Evolutionary conservation across 2,797 vertebrate species (phyloP), one percentile per base, ranked within the genome.

Genomic region (Bucorvus abyssinicus): DNA sequence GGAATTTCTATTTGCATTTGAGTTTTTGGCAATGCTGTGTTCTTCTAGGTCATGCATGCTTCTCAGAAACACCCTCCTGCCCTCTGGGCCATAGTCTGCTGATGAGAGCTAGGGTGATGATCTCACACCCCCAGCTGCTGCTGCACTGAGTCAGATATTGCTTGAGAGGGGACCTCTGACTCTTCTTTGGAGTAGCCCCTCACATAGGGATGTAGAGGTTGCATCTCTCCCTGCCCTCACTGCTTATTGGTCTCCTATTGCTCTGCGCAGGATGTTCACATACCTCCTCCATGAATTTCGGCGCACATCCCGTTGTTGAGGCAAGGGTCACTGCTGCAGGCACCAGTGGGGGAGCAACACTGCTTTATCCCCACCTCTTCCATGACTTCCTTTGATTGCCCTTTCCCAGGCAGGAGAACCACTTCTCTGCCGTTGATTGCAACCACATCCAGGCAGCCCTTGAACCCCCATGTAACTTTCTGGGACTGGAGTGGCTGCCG

Each of bases 401-500:
- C 84, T 55, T 88, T 34, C 82, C 86, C 34, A 0, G 69, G 69
- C 3, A 98, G 96, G 38, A 87, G 97, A 88, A 95, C 94, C 92
- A 99, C 95, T 2, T 95, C 96, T 96, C 98, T 96, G 68, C 98
- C 97, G 0, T 99, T 99, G 90, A 99, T 97, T 38, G 96, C 87
- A 70, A 99, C 69, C 44, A 89, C 96, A 6, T 99, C 98, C 80
- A 99, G 95, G 95, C 99, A 99, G 71, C 99, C 99, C 5, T 89
- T 95, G 87, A 99, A 99, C 7, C 97, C 98, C 16, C 44, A 93
- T 0, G 93, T 95, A 38, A 97, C 90, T 21, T 90, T 96, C 53
- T 84, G 94, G 50, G 90, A 84, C 50, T 97, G 92, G 36, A 71
- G 85, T 0, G 30, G 38, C 68, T 91, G 81, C 78, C 95, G 21